These are phyloP conservation scores for Bactericera cockerelli DNA, from an alignment of 1,140 invertebrate genomes.

Conservation along the genomic window DNA sequence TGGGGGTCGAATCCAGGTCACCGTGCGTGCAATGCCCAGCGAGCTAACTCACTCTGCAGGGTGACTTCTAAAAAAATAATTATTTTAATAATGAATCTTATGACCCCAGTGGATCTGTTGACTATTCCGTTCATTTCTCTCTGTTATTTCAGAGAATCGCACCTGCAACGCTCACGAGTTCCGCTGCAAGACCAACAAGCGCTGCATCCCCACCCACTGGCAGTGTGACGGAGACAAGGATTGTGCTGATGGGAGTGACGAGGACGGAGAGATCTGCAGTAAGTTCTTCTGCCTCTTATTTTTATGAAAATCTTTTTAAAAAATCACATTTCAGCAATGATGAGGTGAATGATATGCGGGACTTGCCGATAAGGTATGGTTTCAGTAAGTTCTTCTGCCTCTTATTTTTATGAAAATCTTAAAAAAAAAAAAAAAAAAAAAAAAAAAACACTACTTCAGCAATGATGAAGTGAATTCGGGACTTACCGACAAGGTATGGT, in stretches of 20 bases:
- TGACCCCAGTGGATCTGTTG: no score
- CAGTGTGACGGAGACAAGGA: slow-evolving; percentile 60
- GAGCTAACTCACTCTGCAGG: no score
- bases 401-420: not conserved
- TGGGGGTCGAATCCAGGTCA: no score
- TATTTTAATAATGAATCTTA: no score
- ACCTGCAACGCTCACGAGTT: slow-evolving; percentile 49
- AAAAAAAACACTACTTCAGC: not conserved
- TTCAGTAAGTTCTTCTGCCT: no score
- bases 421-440: not conserved
- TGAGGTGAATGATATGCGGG: no score
- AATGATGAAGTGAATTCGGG: no score
- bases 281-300: slow-evolving; percentile 32
- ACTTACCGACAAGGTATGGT: no score
- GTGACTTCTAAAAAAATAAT: no score
- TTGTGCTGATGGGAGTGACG: slow-evolving; percentile 57
- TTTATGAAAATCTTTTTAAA: not conserved
- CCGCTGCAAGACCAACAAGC: slow-evolving; percentile 46
- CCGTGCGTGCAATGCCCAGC: no score
- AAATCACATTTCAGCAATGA: not conserved
- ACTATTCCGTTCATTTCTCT: slow-evolving; percentile 7
- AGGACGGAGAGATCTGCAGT: slow-evolving; percentile 47
- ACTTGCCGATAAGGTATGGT: no score
- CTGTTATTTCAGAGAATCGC: slow-evolving; percentile 36
- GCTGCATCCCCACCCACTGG: slow-evolving; percentile 63